Evolutionary conservation across 1,140 invertebrate species (phyloP), one percentile per base, ranked within the genome.

Genomic region (Drosophila arawakana): DNA sequence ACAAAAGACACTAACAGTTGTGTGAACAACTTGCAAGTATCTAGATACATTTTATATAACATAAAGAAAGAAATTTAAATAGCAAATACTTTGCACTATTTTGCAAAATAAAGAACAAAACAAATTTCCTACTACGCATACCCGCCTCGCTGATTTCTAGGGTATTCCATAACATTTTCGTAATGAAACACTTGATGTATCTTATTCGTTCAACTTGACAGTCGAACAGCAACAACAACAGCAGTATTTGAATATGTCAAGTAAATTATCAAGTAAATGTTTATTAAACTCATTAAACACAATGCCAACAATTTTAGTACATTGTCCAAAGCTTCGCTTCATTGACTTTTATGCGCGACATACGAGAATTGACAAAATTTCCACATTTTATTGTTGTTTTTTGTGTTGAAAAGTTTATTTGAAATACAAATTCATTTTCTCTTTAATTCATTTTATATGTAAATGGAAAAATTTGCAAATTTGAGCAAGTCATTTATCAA

Each of bases 121-220:
- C 2, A 21, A 21, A 21, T 21, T 21, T 21, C 18, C 18, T 21
- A 21, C 18, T 21, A 2, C 3, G 25, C 25, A 30, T 30, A 30
- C 25, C 25, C 6, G 25, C 2, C 3, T 5, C 25, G 4, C 3
- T 30, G 3, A 30, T 30, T 30, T 46, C 49, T 11, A 15, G 6
- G 49, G 30, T 39, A 55, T 39, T 4, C 4, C n/a, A 39, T 18
- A 10, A 37, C 10, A 57, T 21, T 10, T 18, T 8, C 46, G 9
- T 21, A 55, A 50, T 4, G 21, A 54, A 7, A 6, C 49, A 52
- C 37, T 63, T 63, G 11, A 11, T 39, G 34, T 6, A 34, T 49
- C 15, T 52, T 52, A 21, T 43, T 9, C 52, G 65, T 46, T 46
- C 58, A 79, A 79, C 74, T 73, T 79, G 70, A 60, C 70, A 69